Base-by-base conservation (phyloP, 2,888 invertebrate species). In the Thyatira batis region DNA sequence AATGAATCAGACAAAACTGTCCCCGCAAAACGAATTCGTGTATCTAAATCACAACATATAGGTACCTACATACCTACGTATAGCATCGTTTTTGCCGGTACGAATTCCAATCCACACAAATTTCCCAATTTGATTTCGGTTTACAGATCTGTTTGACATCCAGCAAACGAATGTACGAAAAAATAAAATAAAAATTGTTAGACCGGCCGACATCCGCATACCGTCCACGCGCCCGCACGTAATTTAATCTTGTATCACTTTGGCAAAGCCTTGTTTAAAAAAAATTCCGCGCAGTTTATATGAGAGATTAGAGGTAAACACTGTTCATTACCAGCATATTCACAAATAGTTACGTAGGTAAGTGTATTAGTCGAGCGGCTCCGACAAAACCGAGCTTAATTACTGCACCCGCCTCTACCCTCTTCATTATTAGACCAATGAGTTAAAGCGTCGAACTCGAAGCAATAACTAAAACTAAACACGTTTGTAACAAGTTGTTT, bases 401-500 rank as follows among this genome's bases (percentile, higher is more conserved):
- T 81, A 87, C 83, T 71, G 73, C 72, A 66, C 72, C 72, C 73
- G 69, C 69, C 67, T 69, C 74, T 78, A 80, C 85, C 82, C 84
- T 83, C 87, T 87, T 87, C 84, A 87, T 89, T 89, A 89, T 84
- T 84, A 82, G 84, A 86, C 75, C 87, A 89, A 88, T 89, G 88
- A 89, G 86, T 87, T 85, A 85, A 87, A 87, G 80, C 86, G 85
- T 87, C 88, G 87, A 90, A 89, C 85, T 89, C 83, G 77, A 78
- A 81, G 89, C 87, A 89, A 90, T 89, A 90, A 89, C 90, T 90
- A 88, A 90, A 90, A 90, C 90, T 90, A 89, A 91, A 90, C 89
- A 89, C 88, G 91, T 91, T 90, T 88, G 90, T 89, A 91, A 91
- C 91, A 89, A 92, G 89, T 90, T 91, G 90, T 89, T 89, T 89